phyloP scores from a whole-genome alignment of 2,797 vertebrate genomes.

The Sparus aurata region DNA sequence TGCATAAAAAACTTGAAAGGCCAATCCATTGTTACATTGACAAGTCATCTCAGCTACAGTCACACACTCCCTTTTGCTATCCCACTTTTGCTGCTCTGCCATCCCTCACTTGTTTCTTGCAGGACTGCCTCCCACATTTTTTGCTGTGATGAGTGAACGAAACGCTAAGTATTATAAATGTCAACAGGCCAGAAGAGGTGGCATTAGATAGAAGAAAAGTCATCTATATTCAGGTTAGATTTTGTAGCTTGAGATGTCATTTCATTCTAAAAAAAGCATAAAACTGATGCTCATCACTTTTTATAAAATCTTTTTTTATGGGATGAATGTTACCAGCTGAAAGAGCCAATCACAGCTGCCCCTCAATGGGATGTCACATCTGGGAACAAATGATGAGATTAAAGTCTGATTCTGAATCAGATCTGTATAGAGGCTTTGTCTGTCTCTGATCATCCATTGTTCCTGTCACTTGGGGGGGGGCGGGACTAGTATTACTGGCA shows the following conservation, averaged over 20 bases:
- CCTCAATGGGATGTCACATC: constrained; percentile 10
- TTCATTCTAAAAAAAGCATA: not conserved
- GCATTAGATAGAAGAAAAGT: not conserved
- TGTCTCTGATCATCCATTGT: constrained; percentile 25
- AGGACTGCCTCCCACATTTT: not conserved
- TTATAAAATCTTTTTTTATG: not conserved
- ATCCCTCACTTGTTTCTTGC: not conserved
- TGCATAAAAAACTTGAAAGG: not conserved
- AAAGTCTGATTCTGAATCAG: constrained; percentile 18
- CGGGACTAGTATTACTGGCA: constrained; percentile 19
- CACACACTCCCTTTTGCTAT: not conserved
- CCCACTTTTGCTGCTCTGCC: not conserved
- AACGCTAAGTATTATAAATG: constrained; percentile 6
- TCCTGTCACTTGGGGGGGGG: not conserved
- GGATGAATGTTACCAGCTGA: not conserved
- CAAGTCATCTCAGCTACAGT: not conserved
- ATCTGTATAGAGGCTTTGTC: not conserved
- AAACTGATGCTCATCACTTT: constrained; percentile 4
- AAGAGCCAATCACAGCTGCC: not conserved
- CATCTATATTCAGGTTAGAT: not conserved
- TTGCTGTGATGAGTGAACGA: not conserved
- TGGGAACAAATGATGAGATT: constrained; percentile 19
- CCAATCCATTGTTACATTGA: not conserved
- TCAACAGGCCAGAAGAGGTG: not conserved
- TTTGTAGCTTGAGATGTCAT: not conserved